Conservation (phyloP, 1,140 invertebrate genomes). For the Delia radicum region DNA sequence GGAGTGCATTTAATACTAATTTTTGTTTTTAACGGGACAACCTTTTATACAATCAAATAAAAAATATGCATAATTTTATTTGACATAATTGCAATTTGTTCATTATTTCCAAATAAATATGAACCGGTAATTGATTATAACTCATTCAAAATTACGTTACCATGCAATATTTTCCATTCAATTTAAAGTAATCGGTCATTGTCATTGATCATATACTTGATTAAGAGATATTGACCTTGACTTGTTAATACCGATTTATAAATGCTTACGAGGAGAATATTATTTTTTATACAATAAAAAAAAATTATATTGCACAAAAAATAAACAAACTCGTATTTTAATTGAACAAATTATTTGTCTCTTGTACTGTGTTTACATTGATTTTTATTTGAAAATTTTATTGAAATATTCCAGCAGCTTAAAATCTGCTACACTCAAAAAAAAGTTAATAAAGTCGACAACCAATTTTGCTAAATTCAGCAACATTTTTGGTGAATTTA, state of each 20-base stretch:
- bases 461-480: too few relatives aligned
- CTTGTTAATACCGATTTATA: not conserved
- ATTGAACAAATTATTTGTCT: too few relatives aligned
- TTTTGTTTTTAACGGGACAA: too few relatives aligned
- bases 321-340: not conserved
- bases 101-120: too few relatives aligned
- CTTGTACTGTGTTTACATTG: too few relatives aligned
- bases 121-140: not conserved
- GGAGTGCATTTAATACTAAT: too few relatives aligned
- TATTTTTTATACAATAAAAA: not conserved
- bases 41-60: too few relatives aligned
- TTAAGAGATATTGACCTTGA: slow-evolving; percentile 4
- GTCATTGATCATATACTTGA: slow-evolving; percentile 1
- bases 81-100: not conserved
- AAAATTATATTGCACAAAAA: not conserved
- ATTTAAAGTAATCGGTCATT: slow-evolving; percentile 1
- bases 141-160: not conserved
- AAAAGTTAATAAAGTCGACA: too few relatives aligned
- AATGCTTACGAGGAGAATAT: not conserved
- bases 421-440: too few relatives aligned
- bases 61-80: not conserved
- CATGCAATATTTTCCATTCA: not conserved
- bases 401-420: too few relatives aligned
- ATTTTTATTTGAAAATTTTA: too few relatives aligned
- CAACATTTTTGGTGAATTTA: too few relatives aligned